phyloP scores from a whole-genome alignment of 1,140 invertebrate species.

The Pararge aegeria region DNA sequence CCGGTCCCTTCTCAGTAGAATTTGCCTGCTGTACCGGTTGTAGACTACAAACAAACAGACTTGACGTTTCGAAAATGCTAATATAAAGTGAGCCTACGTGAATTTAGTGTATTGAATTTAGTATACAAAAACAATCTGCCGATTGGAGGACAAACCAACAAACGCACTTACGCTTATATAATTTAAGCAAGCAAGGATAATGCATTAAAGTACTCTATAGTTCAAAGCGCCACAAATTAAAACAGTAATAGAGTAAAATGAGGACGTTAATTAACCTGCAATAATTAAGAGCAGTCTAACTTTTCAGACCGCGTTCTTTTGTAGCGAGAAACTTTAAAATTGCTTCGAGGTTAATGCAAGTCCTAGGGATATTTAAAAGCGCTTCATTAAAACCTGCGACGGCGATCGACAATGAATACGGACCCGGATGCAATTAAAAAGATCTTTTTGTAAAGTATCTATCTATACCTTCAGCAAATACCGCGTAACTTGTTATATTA shows the following conservation, averaged over 20 bases:
- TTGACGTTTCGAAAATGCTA: too few species aligned
- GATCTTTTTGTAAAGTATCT: background rate
- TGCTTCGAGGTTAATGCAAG: conserved; percentile 11
- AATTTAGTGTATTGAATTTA: too few species aligned
- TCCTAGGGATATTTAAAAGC: conserved; percentile 7
- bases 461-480: too few species aligned
- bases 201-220: background rate
- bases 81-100: too few species aligned
- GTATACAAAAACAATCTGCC: too few species aligned
- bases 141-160: too few species aligned
- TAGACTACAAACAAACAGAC: too few species aligned
- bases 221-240: conserved; percentile 1
- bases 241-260: conserved; percentile 11
- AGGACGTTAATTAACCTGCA: conserved; percentile 10
- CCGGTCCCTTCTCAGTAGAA: too few species aligned
- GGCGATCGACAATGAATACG: conserved; percentile 7
- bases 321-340: conserved; percentile 10
- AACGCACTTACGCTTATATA: too few species aligned
- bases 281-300: conserved; percentile 12
- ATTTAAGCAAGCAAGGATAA: too few species aligned
- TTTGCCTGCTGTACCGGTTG: too few species aligned
- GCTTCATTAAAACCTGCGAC: conserved; percentile 8
- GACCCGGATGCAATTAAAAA: conserved; percentile 9
- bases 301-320: conserved; percentile 11
- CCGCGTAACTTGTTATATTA: too few species aligned